A percentile compares a stretch with the other conserved stretches of the same genome.
Evolutionary conservation across 1,140 invertebrate genomes (phyloP).

Genomic region (Copidosoma floridanum): DNA sequence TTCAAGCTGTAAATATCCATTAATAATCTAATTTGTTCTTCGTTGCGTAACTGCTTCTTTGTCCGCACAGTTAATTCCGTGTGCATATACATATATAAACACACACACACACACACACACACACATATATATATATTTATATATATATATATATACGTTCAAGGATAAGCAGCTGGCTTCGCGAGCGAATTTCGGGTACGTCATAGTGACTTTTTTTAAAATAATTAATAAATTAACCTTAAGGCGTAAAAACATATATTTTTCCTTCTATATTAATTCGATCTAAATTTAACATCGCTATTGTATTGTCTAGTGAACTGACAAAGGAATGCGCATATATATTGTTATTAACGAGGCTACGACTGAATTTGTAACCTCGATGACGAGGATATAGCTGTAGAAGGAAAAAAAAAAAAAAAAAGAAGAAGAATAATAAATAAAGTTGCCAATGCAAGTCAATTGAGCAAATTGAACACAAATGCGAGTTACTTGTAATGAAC

Average conservation of each 20-base stretch:
- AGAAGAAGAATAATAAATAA: constrained; percentile 6
- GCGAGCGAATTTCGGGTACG: constrained; percentile 16
- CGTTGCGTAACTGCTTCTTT: background rate
- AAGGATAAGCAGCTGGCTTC: too few species aligned
- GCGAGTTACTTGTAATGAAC: constrained; percentile 1
- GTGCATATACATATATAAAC: too few species aligned
- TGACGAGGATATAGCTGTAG: background rate
- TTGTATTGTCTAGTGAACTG: background rate
- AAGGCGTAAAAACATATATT: background rate
- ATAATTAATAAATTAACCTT: background rate
- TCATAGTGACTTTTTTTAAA: constrained; percentile 21
- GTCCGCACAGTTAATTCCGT: too few species aligned
- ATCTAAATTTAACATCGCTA: background rate
- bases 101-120: too few species aligned
- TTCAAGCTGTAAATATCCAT: too few species aligned
- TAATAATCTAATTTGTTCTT: constrained; percentile 14
- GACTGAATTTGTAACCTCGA: constrained; percentile 7
- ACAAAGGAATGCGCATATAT: background rate
- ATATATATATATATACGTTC: too few species aligned
- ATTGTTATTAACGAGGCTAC: background rate
- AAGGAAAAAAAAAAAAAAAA: background rate
- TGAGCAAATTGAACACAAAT: too few species aligned
- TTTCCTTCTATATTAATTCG: background rate
- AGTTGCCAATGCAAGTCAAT: background rate
- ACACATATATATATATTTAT: too few species aligned